Base-by-base conservation (phyloP, 92 coral and sea anemone genomes). In the Palythoa grandis region DNA sequence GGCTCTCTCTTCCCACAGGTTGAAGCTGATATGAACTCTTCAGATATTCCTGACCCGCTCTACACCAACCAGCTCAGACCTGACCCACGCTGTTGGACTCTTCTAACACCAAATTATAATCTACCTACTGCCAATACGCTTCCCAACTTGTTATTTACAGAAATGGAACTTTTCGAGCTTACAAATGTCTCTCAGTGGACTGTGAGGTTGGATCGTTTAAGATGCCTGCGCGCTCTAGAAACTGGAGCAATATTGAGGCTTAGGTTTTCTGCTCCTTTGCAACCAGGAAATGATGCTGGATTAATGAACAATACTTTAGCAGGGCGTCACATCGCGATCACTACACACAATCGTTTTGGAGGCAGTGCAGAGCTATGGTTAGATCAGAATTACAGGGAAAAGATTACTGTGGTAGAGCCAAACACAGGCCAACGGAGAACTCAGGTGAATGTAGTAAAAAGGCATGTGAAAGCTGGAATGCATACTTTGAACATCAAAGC, bases 31-130 rank as follows among this genome's bases (percentile, higher is more conserved):
- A 19, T 25, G 17, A 25, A 25, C 10, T 57, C 24, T 35, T 89
- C 70, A 71, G 78, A 79, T 35, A 87, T 93, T 63, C 93, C 96
- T 17, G 76, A 89, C 37, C 99, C 99, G 14, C 87, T 94, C 20
- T 97, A 88, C 77, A 88, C 92, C 52, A 93, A 93, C 72, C 97
- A 95, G 8, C 79, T 38, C 16, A 88, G 47, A 35, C 97, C 98
- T 19, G 79, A 72, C 14, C 99, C 99, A 7, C 60, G 90, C 25
- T 97, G 99, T 77, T 97, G 99, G 99, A 97, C 99, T 1, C 50
- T 43, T 5, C 50, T 43, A 43, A 43, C 50, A 37, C 91, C 98
- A 70, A 95, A 96, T 79, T 91, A 92, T 63, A 88, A 70, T 50
- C 79, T 69, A 9, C 88, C 88, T 35, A 72, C 82, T 25, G 86